Conservation (phyloP, 1,140 invertebrate genomes). For the Drosophila pseudoananassae region DNA sequence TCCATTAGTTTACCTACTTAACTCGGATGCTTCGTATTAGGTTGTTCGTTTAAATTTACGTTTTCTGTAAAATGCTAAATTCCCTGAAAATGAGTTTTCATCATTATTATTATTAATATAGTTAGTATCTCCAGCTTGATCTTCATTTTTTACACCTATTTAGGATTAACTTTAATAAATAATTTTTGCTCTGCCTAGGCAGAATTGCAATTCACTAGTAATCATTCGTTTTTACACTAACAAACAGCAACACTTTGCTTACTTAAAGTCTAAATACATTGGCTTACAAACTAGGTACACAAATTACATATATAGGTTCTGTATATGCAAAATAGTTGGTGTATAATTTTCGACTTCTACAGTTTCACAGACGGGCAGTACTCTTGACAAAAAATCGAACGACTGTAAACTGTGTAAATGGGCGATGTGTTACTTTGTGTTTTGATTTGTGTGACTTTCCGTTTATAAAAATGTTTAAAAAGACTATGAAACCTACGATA, state of each 20-base stretch:
- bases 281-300: conserved; percentile 39
- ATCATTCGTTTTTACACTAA: conserved; percentile 47
- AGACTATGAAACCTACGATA: conserved; percentile 75
- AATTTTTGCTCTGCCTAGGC: conserved; percentile 32
- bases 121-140: conserved; percentile 23
- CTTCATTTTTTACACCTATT: conserved; percentile 41
- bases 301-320: conserved; percentile 13
- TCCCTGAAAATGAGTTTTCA: conserved; percentile 84
- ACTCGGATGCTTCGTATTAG: conserved; percentile 49
- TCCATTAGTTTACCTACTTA: conserved; percentile 33
- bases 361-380: conserved; percentile 68
- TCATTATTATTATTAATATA: conserved; percentile 53
- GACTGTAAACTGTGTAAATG: conserved; percentile 49
- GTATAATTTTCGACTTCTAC: conserved; percentile 46
- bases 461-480: conserved; percentile 67
- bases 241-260: conserved; percentile 63
- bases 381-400: conserved; percentile 65
- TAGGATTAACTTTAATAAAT: conserved; percentile 47
- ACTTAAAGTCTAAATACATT: conserved; percentile 22
- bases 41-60: conserved; percentile 41
- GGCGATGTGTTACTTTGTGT: conserved; percentile 53
- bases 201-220: conserved; percentile 52
- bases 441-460: conserved; percentile 33
- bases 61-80: conserved; percentile 83
- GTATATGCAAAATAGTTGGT: conserved; percentile 59